Evolutionary conservation across 1,140 invertebrate genomes (phyloP).

Genomic region (Parasteatoda tepidariorum): DNA sequence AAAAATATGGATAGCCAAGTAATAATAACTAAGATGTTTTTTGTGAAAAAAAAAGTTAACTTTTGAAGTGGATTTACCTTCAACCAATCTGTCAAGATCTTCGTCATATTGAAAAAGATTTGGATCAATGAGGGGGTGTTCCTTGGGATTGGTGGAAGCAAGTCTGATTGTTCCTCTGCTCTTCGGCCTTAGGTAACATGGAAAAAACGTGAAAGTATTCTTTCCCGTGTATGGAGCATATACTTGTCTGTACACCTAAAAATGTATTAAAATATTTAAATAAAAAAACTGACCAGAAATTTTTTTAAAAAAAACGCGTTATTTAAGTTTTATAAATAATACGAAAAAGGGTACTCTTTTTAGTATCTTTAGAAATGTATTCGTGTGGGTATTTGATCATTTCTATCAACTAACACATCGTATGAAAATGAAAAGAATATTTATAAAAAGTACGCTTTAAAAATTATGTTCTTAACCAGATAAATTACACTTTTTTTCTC

Average conservation of each 20-base stretch:
- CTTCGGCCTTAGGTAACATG: conserved; percentile 79
- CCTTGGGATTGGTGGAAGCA: conserved; percentile 73
- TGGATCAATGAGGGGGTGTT: conserved; percentile 82
- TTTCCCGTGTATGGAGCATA: conserved; percentile 60
- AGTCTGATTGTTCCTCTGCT: conserved; percentile 76
- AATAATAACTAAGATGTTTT: too few species aligned
- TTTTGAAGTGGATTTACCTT: conserved; percentile 59
- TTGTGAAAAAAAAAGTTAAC: too few species aligned
- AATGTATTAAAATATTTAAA: conserved; percentile 4
- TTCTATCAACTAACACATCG: too few species aligned
- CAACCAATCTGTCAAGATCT: conserved; percentile 71
- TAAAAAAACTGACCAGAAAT: too few species aligned
- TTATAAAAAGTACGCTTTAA: too few species aligned
- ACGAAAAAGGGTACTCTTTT: neutral
- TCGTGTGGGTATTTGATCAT: too few species aligned
- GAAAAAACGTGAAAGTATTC: conserved; percentile 76
- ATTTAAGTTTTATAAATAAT: neutral
- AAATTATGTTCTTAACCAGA: too few species aligned
- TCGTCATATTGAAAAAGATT: conserved; percentile 79
- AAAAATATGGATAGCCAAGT: too few species aligned
- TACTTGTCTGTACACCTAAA: conserved; percentile 58
- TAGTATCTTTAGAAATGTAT: too few species aligned
- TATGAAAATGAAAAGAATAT: too few species aligned
- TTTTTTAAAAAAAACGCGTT: neutral
- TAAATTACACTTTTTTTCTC: too few species aligned